A percentile compares a stretch with the other conserved stretches of the same genome.
Evolutionary conservation across 2,113 vertebrate species (phyloP).

Genomic region (Corvus hawaiiensis): DNA sequence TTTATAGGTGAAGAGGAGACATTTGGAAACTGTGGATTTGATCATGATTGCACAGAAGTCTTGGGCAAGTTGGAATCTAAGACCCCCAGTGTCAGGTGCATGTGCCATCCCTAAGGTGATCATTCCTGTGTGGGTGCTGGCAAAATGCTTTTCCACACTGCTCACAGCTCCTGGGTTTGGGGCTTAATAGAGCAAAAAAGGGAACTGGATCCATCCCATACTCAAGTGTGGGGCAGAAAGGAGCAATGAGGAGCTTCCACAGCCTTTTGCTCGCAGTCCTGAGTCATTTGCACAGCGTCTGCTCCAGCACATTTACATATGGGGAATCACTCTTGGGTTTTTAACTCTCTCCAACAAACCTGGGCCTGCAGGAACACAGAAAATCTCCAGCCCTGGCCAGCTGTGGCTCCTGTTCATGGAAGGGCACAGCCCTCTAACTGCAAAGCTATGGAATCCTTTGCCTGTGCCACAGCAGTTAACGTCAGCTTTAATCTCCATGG

Average conservation of each 20-base stretch:
- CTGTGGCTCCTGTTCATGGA: background rate
- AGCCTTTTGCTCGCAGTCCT: background rate
- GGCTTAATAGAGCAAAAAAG: background rate
- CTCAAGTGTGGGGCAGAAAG: background rate
- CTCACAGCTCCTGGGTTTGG: background rate
- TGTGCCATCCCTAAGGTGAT: background rate
- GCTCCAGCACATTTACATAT: background rate
- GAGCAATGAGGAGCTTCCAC: background rate
- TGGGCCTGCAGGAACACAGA: background rate
- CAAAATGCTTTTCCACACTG: background rate
- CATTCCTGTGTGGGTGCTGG: background rate
- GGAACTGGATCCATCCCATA: background rate
- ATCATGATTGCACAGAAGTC: background rate
- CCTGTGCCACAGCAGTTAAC: background rate
- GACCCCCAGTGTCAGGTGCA: background rate
- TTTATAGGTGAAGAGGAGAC: background rate
- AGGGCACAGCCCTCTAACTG: background rate
- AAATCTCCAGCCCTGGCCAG: background rate
- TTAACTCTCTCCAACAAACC: background rate
- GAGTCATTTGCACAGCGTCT: background rate
- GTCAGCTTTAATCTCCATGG: background rate
- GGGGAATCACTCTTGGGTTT: background rate
- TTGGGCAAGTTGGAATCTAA: background rate
- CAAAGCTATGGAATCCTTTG: background rate
- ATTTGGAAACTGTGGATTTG: background rate